These are phyloP conservation scores for Cataglyphis cursor DNA, from an alignment of 2,888 invertebrate species.

Conservation along the genomic window DNA sequence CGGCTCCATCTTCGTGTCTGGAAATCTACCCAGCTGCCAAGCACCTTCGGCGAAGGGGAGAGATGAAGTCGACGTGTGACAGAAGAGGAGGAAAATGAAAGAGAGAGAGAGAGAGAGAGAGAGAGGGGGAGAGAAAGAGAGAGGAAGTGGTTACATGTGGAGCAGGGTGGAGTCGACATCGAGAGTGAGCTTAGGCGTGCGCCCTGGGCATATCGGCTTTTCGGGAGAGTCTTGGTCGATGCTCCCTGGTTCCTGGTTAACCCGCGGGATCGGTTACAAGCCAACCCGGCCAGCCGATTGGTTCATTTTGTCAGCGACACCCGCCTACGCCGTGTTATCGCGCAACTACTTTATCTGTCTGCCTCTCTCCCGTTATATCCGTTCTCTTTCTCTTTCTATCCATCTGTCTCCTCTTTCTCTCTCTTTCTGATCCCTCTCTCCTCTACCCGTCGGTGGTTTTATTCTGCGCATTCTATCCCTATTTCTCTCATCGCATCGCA, in stretches of 20 bases:
- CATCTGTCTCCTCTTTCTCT: neutral
- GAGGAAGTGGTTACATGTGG: slow-evolving; percentile 72
- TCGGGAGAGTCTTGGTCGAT: slow-evolving; percentile 80
- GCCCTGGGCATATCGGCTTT: slow-evolving; percentile 79
- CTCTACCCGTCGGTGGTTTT: slow-evolving; percentile 15
- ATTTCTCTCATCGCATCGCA: slow-evolving; percentile 20
- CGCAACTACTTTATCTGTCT: slow-evolving; percentile 69
- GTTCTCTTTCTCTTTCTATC: slow-evolving; percentile 16
- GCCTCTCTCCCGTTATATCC: slow-evolving; percentile 25
- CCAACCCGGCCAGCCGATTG: slow-evolving; percentile 81
- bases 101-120: slow-evolving; percentile 45
- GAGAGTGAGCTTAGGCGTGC: slow-evolving; percentile 79
- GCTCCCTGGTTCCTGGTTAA: slow-evolving; percentile 82
- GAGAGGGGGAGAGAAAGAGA: slow-evolving; percentile 46
- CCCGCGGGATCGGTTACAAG: slow-evolving; percentile 86
- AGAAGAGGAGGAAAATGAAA: slow-evolving; percentile 34
- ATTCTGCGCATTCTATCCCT: slow-evolving; percentile 37
- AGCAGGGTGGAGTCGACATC: slow-evolving; percentile 78
- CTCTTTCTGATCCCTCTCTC: neutral
- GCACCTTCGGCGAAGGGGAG: slow-evolving; percentile 59
- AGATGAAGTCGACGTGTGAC: slow-evolving; percentile 36
- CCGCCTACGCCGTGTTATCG: slow-evolving; percentile 85
- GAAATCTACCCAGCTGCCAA: slow-evolving; percentile 71
- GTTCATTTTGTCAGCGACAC: slow-evolving; percentile 86
- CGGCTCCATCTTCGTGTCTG: slow-evolving; percentile 72